Conservation (phyloP, 1,140 invertebrate genomes). For the Acromyrmex charruanus region DNA sequence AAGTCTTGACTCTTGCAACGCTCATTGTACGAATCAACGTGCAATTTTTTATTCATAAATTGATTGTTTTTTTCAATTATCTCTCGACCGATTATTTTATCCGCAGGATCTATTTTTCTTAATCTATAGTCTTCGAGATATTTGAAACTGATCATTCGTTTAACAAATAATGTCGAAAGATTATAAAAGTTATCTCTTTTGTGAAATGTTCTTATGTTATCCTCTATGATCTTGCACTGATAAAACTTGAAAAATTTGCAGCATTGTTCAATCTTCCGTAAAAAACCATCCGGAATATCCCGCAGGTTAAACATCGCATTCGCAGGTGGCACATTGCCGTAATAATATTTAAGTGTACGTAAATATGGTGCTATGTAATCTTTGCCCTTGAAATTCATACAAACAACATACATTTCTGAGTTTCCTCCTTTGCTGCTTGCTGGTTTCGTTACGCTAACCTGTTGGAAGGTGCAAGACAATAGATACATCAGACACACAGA, state of each 20-base stretch:
- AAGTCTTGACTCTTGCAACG: slow-evolving; percentile 71
- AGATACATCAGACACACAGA: slow-evolving; percentile 94
- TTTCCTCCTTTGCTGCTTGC: slow-evolving; percentile 97
- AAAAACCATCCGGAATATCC: slow-evolving; percentile 89
- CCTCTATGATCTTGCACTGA: slow-evolving; percentile 89
- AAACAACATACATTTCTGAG: slow-evolving; percentile 96
- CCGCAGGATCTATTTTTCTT: slow-evolving; percentile 57
- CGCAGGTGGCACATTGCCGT: slow-evolving; percentile 79
- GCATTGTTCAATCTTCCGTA: slow-evolving; percentile 90
- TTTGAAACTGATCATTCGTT: slow-evolving; percentile 71
- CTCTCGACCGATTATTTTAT: slow-evolving; percentile 75
- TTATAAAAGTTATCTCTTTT: slow-evolving; percentile 23
- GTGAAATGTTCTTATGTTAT: slow-evolving; percentile 88
- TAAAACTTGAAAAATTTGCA: slow-evolving; percentile 89
- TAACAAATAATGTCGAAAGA: slow-evolving; percentile 47
- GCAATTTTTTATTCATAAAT: slow-evolving; percentile 20
- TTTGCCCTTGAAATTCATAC: slow-evolving; percentile 89
- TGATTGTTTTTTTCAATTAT: slow-evolving; percentile 45
- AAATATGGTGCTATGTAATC: slow-evolving; percentile 84
- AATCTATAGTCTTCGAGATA: slow-evolving; percentile 78
- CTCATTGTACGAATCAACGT: slow-evolving; percentile 81
- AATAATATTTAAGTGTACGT: slow-evolving; percentile 85
- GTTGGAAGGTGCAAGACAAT: slow-evolving; percentile 91
- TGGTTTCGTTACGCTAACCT: slow-evolving; percentile 94
- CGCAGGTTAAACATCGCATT: slow-evolving; percentile 88